Conservation (phyloP, 2,888 invertebrate genomes). For the Bimastos eiseni region DNA sequence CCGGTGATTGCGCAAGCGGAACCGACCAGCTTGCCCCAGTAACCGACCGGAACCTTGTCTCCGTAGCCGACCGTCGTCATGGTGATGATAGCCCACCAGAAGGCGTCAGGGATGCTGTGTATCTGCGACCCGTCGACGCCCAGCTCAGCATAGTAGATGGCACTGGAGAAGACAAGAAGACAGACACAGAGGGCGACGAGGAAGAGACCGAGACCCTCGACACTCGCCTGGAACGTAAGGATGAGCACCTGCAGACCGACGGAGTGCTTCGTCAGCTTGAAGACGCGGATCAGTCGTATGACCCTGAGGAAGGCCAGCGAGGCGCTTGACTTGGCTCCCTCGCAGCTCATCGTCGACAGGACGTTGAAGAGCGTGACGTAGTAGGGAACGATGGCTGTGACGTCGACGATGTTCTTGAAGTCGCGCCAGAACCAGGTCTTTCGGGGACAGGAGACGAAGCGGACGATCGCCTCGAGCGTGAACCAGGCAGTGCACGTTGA, state of each 20-base stretch:
- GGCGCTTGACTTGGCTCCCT: slow-evolving; percentile 61
- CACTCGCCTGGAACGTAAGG: slow-evolving; percentile 64
- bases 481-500: slow-evolving; percentile 65
- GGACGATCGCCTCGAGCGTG: slow-evolving; percentile 63
- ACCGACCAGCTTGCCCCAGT: slow-evolving; percentile 60
- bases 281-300: slow-evolving; percentile 62
- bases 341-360: slow-evolving; percentile 54
- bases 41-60: slow-evolving; percentile 58
- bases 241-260: slow-evolving; percentile 65
- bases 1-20: slow-evolving; percentile 62
- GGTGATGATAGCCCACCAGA: slow-evolving; percentile 63
- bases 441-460: slow-evolving; percentile 63
- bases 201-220: slow-evolving; percentile 63
- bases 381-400: slow-evolving; percentile 65
- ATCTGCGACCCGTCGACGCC: slow-evolving; percentile 59
- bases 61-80: slow-evolving; percentile 63
- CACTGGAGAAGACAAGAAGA: slow-evolving; percentile 63
- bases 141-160: slow-evolving; percentile 65
- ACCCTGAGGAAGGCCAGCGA: slow-evolving; percentile 65
- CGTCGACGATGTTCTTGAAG: slow-evolving; percentile 64
- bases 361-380: slow-evolving; percentile 63
- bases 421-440: slow-evolving; percentile 63
- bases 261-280: slow-evolving; percentile 65
- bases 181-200: slow-evolving; percentile 64
- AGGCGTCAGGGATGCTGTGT: slow-evolving; percentile 61